Percentiles rank a stretch among this genome's conserved stretches.
Conservation (phyloP, 2,113 vertebrate species). For the Numenius arquata region DNA sequence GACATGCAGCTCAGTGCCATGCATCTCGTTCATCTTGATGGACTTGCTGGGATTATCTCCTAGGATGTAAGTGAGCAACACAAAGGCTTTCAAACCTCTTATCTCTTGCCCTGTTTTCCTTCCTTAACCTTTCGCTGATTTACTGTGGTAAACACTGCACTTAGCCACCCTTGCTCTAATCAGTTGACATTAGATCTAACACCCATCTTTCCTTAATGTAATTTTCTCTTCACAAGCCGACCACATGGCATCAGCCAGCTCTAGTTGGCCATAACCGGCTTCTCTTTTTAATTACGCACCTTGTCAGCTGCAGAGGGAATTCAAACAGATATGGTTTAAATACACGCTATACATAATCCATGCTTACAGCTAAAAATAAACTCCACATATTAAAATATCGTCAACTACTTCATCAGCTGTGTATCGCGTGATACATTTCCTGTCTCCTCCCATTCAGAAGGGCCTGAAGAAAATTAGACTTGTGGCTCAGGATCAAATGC, state of each 20-base stretch:
- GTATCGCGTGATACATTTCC: not conserved
- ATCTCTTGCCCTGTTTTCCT: not conserved
- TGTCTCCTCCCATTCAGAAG: not conserved
- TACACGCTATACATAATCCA: not conserved
- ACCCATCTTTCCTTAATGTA: not conserved
- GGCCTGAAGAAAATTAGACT: not conserved
- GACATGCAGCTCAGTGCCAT: not conserved
- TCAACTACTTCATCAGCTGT: not conserved
- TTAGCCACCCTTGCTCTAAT: not conserved
- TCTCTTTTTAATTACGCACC: not conserved
- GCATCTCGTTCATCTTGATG: not conserved
- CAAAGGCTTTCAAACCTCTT: not conserved
- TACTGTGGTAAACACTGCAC: not conserved
- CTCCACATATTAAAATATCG: not conserved
- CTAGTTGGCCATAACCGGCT: not conserved
- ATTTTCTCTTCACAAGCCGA: not conserved
- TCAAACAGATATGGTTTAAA: not conserved
- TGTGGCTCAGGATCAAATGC: not conserved
- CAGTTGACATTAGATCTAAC: not conserved
- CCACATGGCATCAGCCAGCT: not conserved
- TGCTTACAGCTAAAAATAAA: not conserved
- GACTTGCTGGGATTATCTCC: not conserved
- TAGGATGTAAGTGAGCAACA: not conserved
- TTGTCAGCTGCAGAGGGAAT: conserved; percentile 9
- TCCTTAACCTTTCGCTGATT: not conserved